Evolutionary conservation across 2,888 invertebrate species (phyloP).

Genomic region (Acleris literana): DNA sequence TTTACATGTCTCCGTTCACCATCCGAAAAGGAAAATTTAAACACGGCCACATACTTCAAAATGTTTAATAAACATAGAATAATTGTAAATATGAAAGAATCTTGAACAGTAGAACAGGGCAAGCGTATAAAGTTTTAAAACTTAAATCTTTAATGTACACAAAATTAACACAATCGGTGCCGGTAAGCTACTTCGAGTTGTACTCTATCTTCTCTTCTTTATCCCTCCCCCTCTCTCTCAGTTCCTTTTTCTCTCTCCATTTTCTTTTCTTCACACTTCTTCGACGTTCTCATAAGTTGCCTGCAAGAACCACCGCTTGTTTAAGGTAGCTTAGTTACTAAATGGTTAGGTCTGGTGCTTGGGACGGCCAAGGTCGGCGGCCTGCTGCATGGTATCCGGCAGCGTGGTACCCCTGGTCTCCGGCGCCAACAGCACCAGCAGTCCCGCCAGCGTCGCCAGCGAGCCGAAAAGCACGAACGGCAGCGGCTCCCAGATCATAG

Average conservation of each 20-base stretch:
- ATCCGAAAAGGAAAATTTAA: too few species aligned
- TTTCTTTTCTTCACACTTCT: too few species aligned
- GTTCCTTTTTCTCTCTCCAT: too few species aligned
- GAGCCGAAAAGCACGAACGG: slow-evolving; percentile 77
- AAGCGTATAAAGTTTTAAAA: too few species aligned
- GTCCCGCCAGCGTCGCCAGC: slow-evolving; percentile 71
- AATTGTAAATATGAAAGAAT: too few species aligned
- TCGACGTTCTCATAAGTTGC: too few species aligned
- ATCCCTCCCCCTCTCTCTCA: slow-evolving; percentile 37
- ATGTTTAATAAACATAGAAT: slow-evolving; percentile 43
- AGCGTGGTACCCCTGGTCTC: slow-evolving; percentile 78
- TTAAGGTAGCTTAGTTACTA: slow-evolving; percentile 40
- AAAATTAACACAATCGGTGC: too few species aligned
- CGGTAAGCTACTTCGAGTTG: too few species aligned
- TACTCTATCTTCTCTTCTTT: slow-evolving; percentile 39
- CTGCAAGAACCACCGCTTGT: too few species aligned
- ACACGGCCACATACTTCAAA: slow-evolving; percentile 10
- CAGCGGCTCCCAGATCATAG: slow-evolving; percentile 49
- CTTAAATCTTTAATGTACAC: too few species aligned
- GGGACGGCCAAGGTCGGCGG: slow-evolving; percentile 45
- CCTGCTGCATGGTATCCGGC: slow-evolving; percentile 80
- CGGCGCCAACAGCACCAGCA: slow-evolving; percentile 75
- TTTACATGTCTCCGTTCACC: too few species aligned
- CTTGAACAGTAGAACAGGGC: slow-evolving; percentile 48
- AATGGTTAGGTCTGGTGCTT: neutral